A percentile compares a stretch with the other conserved stretches of the same genome.
These are phyloP conservation scores for Dinomys branickii DNA, from an alignment of 2,113 vertebrate species.

Conservation along the genomic window DNA sequence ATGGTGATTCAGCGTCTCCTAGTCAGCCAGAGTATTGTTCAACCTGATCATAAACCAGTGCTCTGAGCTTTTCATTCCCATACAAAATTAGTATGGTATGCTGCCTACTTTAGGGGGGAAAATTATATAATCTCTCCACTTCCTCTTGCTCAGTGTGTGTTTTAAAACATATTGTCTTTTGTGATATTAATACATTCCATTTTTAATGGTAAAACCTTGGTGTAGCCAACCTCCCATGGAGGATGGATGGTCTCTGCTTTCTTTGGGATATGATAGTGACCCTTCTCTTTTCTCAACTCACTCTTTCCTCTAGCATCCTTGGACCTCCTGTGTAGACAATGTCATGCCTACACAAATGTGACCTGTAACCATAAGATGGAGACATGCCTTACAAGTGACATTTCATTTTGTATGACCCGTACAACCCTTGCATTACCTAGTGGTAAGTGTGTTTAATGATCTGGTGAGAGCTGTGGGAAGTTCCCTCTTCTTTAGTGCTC, in stretches of 20 bases:
- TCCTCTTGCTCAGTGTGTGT: background rate
- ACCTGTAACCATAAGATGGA: background rate
- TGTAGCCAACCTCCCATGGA: background rate
- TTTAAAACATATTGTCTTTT: background rate
- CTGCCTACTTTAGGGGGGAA: background rate
- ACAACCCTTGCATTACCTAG: fast-evolving
- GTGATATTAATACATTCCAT: background rate
- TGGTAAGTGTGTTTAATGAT: background rate
- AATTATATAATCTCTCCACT: background rate
- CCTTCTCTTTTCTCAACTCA: background rate
- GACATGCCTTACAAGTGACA: background rate
- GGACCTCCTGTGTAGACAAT: background rate
- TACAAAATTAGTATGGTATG: background rate
- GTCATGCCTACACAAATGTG: background rate
- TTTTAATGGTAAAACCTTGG: background rate
- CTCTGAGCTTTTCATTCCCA: background rate
- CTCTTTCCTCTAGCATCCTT: background rate
- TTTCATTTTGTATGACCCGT: background rate
- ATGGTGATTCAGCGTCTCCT: background rate
- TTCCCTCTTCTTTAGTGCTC: background rate
- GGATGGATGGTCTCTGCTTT: background rate
- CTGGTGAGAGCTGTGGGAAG: background rate
- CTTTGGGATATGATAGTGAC: background rate
- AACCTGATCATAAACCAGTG: background rate
- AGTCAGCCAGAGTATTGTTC: background rate